phyloP scores from a whole-genome alignment of 2,888 invertebrate species.

The Allacma fusca region DNA sequence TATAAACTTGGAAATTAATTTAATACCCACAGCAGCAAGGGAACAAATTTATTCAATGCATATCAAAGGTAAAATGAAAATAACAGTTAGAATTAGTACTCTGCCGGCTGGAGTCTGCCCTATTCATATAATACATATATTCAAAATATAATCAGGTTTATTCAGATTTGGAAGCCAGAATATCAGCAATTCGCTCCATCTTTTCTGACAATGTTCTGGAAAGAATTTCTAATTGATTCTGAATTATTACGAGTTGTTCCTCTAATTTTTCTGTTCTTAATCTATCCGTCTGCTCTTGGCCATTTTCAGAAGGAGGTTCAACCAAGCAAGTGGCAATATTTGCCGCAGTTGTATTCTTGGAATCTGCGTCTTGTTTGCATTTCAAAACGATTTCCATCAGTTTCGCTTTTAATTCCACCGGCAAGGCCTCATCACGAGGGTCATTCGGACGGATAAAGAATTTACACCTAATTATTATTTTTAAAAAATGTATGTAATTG shows the following conservation, averaged over 20 bases:
- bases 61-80: too few species aligned
- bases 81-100: too few species aligned
- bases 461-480: constrained; percentile 65
- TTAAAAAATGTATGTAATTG: not conserved
- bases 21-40: too few species aligned
- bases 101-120: too few species aligned
- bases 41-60: too few species aligned
- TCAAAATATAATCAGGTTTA: not conserved
- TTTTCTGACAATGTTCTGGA: not conserved
- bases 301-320: not conserved
- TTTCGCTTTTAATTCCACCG: constrained; percentile 73
- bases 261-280: not conserved
- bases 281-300: not conserved
- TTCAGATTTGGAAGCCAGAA: not conserved
- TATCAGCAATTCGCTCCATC: not conserved
- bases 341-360: not conserved
- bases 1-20: too few species aligned
- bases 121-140: too few species aligned
- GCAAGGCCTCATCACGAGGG: constrained; percentile 78
- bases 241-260: not conserved
- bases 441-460: constrained; percentile 82
- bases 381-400: not conserved
- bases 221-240: not conserved
- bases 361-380: not conserved
- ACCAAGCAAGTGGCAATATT: too few species aligned